Evolutionary conservation across 1,140 invertebrate genomes (phyloP), one percentile per base, ranked within the genome.

Genomic region (Drosophila grimshawi): DNA sequence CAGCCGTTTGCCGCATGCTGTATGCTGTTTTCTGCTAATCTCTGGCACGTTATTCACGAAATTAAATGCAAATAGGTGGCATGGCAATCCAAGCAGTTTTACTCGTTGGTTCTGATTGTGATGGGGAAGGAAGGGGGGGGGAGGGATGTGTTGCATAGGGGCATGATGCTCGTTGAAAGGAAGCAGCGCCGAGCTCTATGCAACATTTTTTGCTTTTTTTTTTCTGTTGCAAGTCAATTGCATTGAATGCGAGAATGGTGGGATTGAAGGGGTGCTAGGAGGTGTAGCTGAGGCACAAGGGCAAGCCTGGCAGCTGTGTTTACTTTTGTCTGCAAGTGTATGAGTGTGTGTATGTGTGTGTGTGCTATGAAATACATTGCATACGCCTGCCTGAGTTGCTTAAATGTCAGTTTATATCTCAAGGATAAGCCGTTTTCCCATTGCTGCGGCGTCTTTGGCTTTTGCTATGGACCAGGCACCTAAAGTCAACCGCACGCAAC

Each of bases 361-460:
- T 48, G 32, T 56, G 37, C 73, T 67, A 64, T 78, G 74, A 60
- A 68, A 64, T 81, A 86, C 19, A 19, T 19, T 86, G 81, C 81
- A 85, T 86, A 86, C 83, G 83, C 80, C 83, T 78, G 83, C 80
- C 79, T 78, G 83, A 86, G 83, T 86, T 86, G 83, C 83, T 86
- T 86, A 88, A 86, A 88, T 86, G 83, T 88, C 83, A 88, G 83
- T 88, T 88, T 88, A 88, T 83, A 89, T 88, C 83, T 88, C 83
- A 88, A 88, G 83, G 83, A 88, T 88, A 88, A 88, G 85, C 85
- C 76, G 83, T 82, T 86, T 86, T 86, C 80, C 80, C 83, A 65
- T 80, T 78, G 81, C 81, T 55, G 52, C 45, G 35, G 41, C 61
- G 71, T 71, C 81, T 75, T 86, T 70, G 69, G 57, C 65, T 62